phyloP scores from a whole-genome alignment of 2,113 vertebrate genomes.

The Ovis canadensis region DNA sequence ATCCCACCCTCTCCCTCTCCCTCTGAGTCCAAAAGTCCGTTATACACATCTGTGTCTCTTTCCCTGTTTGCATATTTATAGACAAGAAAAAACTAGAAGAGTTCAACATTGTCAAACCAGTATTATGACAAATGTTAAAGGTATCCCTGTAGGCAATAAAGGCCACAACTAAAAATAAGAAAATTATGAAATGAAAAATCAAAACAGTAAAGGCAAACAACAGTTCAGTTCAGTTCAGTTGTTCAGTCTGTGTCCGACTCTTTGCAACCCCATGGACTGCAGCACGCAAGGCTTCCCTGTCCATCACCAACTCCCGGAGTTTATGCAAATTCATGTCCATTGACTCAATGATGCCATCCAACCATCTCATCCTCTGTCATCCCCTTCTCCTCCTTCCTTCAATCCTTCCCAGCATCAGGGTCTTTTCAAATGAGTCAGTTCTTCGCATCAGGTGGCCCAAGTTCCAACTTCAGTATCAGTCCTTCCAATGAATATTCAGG shows the following conservation, averaged over 20 bases:
- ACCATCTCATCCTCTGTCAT: not conserved
- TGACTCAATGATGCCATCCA: not conserved
- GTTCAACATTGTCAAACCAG: not conserved
- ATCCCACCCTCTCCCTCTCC: no score
- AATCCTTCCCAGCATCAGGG: not conserved
- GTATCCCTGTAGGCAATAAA: not conserved
- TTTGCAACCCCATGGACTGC: not conserved
- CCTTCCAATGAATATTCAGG: not conserved
- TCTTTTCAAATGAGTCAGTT: not conserved
- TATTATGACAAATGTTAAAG: not conserved
- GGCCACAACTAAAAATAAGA: not conserved
- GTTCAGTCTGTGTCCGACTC: not conserved
- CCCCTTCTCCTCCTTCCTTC: not conserved
- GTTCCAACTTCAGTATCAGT: not conserved
- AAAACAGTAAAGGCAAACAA: not conserved
- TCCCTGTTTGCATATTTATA: not conserved
- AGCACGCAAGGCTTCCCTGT: rapidly evolving
- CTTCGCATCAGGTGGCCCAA: not conserved
- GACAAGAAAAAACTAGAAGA: not conserved
- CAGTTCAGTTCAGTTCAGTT: not conserved
- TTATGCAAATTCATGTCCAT: not conserved
- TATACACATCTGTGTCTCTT: no score
- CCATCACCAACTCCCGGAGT: not conserved
- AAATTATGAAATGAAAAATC: not conserved
- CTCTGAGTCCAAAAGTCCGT: no score